Base-by-base conservation (phyloP, 2,113 vertebrate genomes). In the Phylloscopus trochiloides region DNA sequence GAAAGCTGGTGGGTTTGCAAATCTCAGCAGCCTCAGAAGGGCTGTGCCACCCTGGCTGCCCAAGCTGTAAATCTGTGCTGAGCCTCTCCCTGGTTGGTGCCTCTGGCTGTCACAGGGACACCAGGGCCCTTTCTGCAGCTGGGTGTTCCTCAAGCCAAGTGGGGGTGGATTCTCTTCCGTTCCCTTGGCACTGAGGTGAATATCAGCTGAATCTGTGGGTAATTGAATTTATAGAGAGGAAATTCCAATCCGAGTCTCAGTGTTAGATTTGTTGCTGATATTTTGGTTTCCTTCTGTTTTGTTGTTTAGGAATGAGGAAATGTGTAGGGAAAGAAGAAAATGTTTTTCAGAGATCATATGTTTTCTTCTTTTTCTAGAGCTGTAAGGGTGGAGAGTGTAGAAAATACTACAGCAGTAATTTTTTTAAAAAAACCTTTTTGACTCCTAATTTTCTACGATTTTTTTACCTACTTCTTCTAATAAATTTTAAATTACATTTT, bases 401-500 rank as follows among this genome's bases (percentile, higher is more conserved):
- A 72, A 51, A 59, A 67, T 26, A 12, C 6, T 29, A 15, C 3
- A 43, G 17, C 19, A 47, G 10, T 22, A 1, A 0, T 7, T 43
- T 43, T 43, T 43, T n/a, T 86, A 43, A 7, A 43, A 17, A 43
- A 67, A 11, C 7, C 40, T 63, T 3, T 40, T 68, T 68, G 16
- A 21, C 10, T 47, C 13, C 19, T 38, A 7, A 14, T 88, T n/a
- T 85, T 75, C 6, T 42, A 6, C 0, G 3, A 2, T 61, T 1
- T 6, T 17, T 73, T 94, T n/a, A n/a, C 15, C 11, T 19, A 14
- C 5, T 72, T 50, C 15, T 9, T 55, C 16, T 10, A 70, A 28
- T 70, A 80, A 40, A 4, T 4, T 52, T 22, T 32, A 42, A 57
- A 36, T 54, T 1, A 21, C 3, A 18, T 50, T 57, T 18, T 75